phyloP scores from a whole-genome alignment of 2,113 vertebrate genomes.

The Gyps fulvus region DNA sequence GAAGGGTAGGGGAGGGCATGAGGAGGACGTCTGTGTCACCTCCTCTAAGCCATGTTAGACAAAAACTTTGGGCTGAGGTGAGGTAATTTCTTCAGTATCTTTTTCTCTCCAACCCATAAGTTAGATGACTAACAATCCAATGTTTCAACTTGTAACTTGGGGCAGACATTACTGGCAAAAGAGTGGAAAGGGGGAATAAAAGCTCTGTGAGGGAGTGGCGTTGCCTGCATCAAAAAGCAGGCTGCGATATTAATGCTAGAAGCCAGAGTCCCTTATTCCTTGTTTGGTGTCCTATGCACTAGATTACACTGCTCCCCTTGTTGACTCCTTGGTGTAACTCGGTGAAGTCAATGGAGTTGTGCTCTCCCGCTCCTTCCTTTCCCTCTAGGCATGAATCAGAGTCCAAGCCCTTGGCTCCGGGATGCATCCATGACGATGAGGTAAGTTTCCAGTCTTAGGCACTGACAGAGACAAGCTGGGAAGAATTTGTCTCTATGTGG shows the following conservation, averaged over 20 bases:
- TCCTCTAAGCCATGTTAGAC: neutral
- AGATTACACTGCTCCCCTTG: neutral
- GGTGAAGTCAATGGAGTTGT: neutral
- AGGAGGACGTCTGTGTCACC: neutral
- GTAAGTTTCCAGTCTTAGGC: constrained; percentile 35
- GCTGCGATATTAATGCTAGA: neutral
- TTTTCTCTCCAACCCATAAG: neutral
- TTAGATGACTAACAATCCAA: neutral
- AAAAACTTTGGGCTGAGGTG: neutral
- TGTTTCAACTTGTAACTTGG: neutral
- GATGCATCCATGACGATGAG: neutral
- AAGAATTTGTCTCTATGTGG: constrained; percentile 12
- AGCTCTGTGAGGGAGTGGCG: neutral
- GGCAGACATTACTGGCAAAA: neutral
- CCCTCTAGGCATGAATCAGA: neutral
- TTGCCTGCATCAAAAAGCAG: neutral
- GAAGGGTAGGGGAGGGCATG: neutral
- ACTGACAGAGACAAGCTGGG: neutral
- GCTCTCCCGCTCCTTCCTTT: neutral
- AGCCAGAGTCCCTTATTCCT: neutral
- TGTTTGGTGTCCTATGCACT: rapidly evolving
- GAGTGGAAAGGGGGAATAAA: neutral
- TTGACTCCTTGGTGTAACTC: neutral
- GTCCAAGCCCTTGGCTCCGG: neutral
- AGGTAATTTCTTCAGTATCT: neutral